Percentiles rank a stretch among this genome's conserved stretches.
Conservation (phyloP, 2,113 vertebrate genomes). For the Anthoscopus minutus region DNA sequence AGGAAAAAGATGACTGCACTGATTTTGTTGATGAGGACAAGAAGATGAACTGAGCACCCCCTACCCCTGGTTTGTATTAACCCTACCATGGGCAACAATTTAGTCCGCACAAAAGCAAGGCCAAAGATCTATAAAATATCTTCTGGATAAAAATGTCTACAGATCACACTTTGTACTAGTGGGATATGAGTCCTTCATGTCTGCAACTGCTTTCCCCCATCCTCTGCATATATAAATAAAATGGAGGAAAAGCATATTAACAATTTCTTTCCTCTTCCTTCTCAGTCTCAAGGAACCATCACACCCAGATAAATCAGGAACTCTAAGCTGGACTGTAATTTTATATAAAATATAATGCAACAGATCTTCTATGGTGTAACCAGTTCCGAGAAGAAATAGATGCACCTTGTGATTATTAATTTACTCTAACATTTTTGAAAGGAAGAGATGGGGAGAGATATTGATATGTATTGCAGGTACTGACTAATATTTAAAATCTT, state of each 20-base stretch:
- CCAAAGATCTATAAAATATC: background rate
- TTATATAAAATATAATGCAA: background rate
- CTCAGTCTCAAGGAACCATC: background rate
- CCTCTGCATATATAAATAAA: background rate
- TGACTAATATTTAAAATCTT: slow-evolving; percentile 30
- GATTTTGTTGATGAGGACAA: background rate
- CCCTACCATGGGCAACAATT: background rate
- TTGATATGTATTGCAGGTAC: background rate
- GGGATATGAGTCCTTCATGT: background rate
- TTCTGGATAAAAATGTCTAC: background rate
- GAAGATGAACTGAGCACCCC: background rate
- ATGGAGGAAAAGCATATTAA: background rate
- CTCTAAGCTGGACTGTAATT: background rate
- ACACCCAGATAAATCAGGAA: background rate
- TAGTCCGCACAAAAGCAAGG: background rate
- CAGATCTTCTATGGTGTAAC: background rate
- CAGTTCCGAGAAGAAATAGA: background rate
- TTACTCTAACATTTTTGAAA: background rate
- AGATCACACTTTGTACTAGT: background rate
- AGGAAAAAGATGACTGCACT: background rate
- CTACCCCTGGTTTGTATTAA: background rate
- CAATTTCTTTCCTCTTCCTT: background rate
- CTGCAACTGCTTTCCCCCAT: background rate
- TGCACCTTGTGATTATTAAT: background rate
- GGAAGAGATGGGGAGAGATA: background rate